phyloP scores from a whole-genome alignment of 2,888 invertebrate genomes.

The Mesodorylaimus sp. region DNA sequence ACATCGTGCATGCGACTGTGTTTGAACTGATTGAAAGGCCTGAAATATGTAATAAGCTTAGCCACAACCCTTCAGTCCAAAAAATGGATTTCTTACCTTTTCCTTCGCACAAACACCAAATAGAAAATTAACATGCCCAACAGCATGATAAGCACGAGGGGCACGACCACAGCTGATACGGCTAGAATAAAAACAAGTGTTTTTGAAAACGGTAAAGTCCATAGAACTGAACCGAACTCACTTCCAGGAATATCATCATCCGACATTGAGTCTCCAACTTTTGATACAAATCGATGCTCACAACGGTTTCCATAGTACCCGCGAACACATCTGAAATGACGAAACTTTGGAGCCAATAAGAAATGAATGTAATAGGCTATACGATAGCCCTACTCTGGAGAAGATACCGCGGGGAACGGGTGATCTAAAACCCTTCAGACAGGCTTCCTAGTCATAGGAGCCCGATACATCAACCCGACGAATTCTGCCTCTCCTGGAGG shows the following conservation, averaged over 20 bases:
- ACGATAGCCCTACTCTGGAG: too few species aligned
- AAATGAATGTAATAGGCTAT: too few species aligned
- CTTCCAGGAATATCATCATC: background rate
- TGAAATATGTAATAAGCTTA: background rate
- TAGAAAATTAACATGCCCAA: background rate
- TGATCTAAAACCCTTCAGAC: too few species aligned
- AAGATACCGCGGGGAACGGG: too few species aligned
- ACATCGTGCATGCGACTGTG: conserved; percentile 5
- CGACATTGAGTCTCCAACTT: background rate
- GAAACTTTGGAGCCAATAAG: too few species aligned
- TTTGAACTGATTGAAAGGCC: conserved; percentile 4
- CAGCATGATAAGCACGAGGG: conserved; percentile 1
- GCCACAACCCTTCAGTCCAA: background rate
- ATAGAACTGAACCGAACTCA: too few species aligned
- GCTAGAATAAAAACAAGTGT: background rate
- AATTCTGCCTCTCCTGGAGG: too few species aligned
- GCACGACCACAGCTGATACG: conserved; percentile 1
- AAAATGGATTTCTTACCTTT: background rate
- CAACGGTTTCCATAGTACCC: background rate
- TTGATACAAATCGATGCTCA: background rate
- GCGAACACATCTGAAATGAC: too few species aligned
- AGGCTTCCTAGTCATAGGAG: too few species aligned
- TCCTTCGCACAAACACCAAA: background rate
- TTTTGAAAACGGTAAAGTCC: too few species aligned
- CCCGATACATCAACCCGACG: too few species aligned